Conservation (phyloP, 2,113 vertebrate genomes). For the Galemys pyrenaicus region DNA sequence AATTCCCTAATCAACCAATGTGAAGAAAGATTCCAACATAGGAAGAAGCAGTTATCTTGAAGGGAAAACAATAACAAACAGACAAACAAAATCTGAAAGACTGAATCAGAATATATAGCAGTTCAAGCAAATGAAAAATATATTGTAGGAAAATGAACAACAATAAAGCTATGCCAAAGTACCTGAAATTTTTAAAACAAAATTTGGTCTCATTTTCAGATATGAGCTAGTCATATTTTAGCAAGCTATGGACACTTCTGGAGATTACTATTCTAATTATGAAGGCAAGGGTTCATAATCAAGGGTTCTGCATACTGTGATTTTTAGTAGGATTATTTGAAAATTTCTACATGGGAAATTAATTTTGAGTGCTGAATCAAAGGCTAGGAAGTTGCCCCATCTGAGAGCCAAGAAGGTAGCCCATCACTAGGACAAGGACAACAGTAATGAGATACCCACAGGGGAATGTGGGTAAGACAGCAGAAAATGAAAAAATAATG, state of each 20-base stretch:
- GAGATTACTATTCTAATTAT: neutral
- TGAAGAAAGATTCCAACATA: constrained; percentile 13
- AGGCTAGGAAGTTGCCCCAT: neutral
- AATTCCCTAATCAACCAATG: neutral
- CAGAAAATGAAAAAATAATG: neutral
- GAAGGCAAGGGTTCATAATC: neutral
- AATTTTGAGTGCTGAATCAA: constrained; percentile 28
- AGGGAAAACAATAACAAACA: neutral
- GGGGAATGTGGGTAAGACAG: neutral
- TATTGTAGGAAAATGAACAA: neutral
- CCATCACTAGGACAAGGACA: neutral
- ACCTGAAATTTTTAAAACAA: constrained; percentile 26
- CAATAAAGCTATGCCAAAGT: neutral
- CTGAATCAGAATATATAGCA: neutral
- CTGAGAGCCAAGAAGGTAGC: neutral
- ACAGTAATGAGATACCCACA: neutral
- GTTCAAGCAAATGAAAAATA: neutral
- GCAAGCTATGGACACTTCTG: neutral
- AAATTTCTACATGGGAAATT: neutral
- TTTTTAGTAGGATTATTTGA: neutral
- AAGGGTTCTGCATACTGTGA: neutral
- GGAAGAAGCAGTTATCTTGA: neutral
- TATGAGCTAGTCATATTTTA: neutral
- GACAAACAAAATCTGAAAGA: neutral
- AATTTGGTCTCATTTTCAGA: neutral